Conservation (phyloP, 2,113 vertebrate genomes). For the Sylvilagus bachmani region DNA sequence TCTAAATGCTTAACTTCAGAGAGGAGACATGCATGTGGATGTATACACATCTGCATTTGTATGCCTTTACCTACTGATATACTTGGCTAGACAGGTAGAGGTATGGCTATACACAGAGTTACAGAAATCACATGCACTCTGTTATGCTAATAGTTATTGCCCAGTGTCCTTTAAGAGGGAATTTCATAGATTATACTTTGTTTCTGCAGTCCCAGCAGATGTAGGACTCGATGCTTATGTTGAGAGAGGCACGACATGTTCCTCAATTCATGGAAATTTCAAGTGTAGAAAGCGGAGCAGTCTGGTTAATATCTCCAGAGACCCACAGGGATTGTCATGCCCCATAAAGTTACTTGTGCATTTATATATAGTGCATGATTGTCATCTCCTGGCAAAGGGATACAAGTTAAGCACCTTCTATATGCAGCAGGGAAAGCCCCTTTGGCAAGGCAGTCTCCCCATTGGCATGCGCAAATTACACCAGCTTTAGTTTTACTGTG, state of each 20-base stretch:
- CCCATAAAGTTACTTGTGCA: conserved; percentile 71
- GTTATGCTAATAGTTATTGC: neutral
- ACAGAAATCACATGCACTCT: neutral
- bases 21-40: neutral
- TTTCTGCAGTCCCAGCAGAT: conserved; percentile 55
- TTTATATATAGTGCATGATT: conserved; percentile 50
- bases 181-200: conserved; percentile 2
- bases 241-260: conserved; percentile 61
- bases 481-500: conserved; percentile 55
- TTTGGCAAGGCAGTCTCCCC: conserved; percentile 62
- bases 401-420: conserved; percentile 67
- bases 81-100: neutral
- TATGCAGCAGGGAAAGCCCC: conserved; percentile 48
- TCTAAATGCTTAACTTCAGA: conserved; percentile 33
- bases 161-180: neutral
- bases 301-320: conserved; percentile 69
- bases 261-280: conserved; percentile 66
- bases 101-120: neutral
- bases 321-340: conserved; percentile 53
- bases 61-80: neutral
- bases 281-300: conserved; percentile 70
- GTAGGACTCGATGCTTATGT: conserved; percentile 24
- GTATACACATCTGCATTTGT: neutral
- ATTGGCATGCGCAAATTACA: conserved; percentile 54
- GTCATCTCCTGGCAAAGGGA: conserved; percentile 59